A percentile compares a stretch with the other conserved stretches of the same genome.
phyloP scores from a whole-genome alignment of 2,888 invertebrate species.

The Erebia palarica region DNA sequence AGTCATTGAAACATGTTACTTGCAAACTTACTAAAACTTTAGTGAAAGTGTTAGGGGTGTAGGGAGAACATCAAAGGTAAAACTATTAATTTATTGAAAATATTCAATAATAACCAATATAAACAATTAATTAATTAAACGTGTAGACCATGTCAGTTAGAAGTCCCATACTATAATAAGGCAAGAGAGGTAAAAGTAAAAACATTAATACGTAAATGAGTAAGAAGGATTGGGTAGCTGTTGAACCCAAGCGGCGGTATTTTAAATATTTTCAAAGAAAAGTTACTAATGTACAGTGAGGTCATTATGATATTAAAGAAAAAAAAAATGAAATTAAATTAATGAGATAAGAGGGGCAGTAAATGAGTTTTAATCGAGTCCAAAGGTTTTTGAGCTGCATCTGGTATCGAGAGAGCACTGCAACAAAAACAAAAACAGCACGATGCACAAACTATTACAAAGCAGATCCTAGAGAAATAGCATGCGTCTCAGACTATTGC shows the following conservation, averaged over 20 bases:
- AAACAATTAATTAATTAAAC: too few relatives aligned
- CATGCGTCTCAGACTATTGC: conserved; percentile 38
- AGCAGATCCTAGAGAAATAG: conserved; percentile 50
- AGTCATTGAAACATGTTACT: conserved; percentile 47
- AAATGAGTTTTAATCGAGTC: conserved; percentile 61
- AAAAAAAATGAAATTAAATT: conserved; percentile 7
- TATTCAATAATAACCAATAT: too few relatives aligned
- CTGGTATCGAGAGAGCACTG: conserved; percentile 71
- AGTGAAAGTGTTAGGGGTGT: conserved; percentile 22
- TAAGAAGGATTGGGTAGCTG: neutral
- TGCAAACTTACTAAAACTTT: conserved; percentile 26
- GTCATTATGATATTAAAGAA: neutral
- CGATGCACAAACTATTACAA: conserved; percentile 73
- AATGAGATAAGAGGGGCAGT: conserved; percentile 41
- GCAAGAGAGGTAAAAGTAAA: conserved; percentile 23
- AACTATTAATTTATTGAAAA: neutral
- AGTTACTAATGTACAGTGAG: conserved; percentile 15
- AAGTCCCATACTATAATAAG: conserved; percentile 26
- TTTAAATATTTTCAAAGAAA: neutral
- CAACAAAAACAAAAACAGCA: conserved; percentile 77
- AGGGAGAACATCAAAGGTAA: conserved; percentile 11
- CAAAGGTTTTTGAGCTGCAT: conserved; percentile 64
- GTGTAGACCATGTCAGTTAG: conserved; percentile 11
- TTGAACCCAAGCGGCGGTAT: neutral
- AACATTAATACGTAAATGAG: too few relatives aligned